Evolutionary conservation across 2,113 vertebrate genomes (phyloP), one percentile per base, ranked within the genome.

Genomic region (Dendropsophus ebraccatus): DNA sequence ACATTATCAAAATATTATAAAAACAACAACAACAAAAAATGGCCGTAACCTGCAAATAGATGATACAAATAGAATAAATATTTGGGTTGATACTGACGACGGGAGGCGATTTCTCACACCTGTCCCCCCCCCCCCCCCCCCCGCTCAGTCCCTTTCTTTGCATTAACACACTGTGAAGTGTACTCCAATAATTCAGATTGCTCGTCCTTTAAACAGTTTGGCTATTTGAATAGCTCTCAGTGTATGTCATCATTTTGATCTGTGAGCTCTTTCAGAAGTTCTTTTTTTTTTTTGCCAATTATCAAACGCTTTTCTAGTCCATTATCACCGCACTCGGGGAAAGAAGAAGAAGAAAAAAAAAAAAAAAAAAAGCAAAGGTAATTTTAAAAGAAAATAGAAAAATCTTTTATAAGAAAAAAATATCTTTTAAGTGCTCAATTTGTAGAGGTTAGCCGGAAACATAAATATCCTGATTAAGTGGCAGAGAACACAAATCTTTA

Each of bases 401-500:
- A 65, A 49, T 21, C 25, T 28, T 50, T 30, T 65, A 77, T 75
- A 73, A 73, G 67, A 82, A 83, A 81, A 82, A 83, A 85, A 78
- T 52, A 85, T 79, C 74, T 81, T 86, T 60, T 81, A 86, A 86
- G 85, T 74, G 78, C 21, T 52, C 83, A 85, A 81, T 87, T 88
- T 88, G 84, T 89, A 67, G 74, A 87, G 82, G 65, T 69, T 80
- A 89, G 73, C 45, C 25, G 69, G 82, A 73, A 79, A 87, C 69
- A 88, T 82, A 88, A 81, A 82, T 60, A 81, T 73, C 49, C 78
- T 86, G 85, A 86, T 86, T 81, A 86, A 86, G 77, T 86, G 85
- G 67, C 77, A 62, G 67, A 50, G 77, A 86, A 86, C 85, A 74
- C 90, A 89, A 92, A 92, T 83, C 91, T 94, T 93, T 93, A 91